Conservation (phyloP, 1,140 invertebrate genomes). For the Gonioctena quinquepunctata region DNA sequence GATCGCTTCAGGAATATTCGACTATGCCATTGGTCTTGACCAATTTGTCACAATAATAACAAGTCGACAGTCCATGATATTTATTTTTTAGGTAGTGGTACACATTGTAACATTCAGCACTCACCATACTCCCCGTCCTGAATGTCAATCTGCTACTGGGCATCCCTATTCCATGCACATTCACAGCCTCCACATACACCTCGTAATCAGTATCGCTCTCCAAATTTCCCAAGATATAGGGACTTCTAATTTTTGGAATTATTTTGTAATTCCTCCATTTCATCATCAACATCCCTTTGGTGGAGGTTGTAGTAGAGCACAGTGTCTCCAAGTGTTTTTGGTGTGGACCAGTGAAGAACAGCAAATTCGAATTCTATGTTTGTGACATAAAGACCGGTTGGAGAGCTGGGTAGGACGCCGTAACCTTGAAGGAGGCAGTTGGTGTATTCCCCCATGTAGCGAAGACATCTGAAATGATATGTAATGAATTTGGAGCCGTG, state of each 20-base stretch:
- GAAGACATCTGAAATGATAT: slow-evolving; percentile 66
- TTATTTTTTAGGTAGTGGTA: no score
- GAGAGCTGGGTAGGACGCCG: slow-evolving; percentile 75
- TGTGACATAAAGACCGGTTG: slow-evolving; percentile 67
- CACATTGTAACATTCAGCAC: no score
- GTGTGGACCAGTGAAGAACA: slow-evolving; percentile 77
- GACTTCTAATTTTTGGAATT: slow-evolving; percentile 60
- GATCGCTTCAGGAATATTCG: no score
- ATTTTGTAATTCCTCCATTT: slow-evolving; percentile 43
- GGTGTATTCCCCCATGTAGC: slow-evolving; percentile 77
- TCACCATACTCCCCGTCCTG: slow-evolving; percentile 67
- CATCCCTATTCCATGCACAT: slow-evolving; percentile 76
- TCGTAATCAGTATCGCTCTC: slow-evolving; percentile 77
- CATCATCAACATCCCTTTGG: slow-evolving; percentile 58
- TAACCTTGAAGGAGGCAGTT: slow-evolving; percentile 83
- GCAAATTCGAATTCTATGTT: slow-evolving; percentile 76
- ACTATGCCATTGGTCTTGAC: no score
- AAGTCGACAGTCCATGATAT: no score
- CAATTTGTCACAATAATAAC: background rate
- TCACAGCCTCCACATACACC: slow-evolving; percentile 79
- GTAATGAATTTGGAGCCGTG: no score
- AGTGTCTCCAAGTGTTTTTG: slow-evolving; percentile 70
- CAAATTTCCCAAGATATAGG: slow-evolving; percentile 75
- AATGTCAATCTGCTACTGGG: slow-evolving; percentile 76
- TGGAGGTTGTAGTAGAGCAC: slow-evolving; percentile 72